Percentiles rank a stretch among this genome's conserved stretches.
These are phyloP conservation scores for Meloidogyne hapla DNA, from an alignment of 1,140 invertebrate genomes.

Conservation along the genomic window DNA sequence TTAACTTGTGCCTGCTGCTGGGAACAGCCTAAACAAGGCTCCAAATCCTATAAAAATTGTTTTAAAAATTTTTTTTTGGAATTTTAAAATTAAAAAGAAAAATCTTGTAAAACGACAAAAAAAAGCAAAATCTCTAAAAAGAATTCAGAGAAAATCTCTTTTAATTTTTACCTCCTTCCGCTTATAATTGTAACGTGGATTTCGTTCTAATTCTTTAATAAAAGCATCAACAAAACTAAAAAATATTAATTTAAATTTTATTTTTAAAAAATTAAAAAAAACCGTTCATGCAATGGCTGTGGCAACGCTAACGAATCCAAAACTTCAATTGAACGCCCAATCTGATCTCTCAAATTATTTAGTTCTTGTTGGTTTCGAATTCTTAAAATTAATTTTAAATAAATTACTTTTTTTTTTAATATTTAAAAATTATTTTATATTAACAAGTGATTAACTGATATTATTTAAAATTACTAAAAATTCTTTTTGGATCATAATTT, in stretches of 20 bases:
- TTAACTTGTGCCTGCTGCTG: slow-evolving; percentile 20
- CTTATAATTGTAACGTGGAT: slow-evolving; percentile 15
- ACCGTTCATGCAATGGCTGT: slow-evolving; percentile 20
- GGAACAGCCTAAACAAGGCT: slow-evolving; percentile 40
- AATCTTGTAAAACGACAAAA: too few species aligned
- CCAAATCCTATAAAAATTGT: slow-evolving; percentile 19
- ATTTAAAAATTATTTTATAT: neutral
- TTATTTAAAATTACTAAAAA: too few species aligned
- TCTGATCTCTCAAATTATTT: slow-evolving; percentile 33
- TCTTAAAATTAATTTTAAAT: slow-evolving; percentile 10
- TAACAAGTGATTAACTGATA: too few species aligned
- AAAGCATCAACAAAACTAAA: slow-evolving; percentile 40
- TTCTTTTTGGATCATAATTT: too few species aligned
- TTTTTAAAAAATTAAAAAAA: neutral
- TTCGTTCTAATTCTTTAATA: slow-evolving; percentile 12
- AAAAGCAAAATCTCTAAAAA: too few species aligned
- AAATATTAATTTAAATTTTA: neutral
- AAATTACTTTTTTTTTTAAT: slow-evolving; percentile 13
- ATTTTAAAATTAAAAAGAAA: too few species aligned
- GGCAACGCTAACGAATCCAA: slow-evolving; percentile 32
- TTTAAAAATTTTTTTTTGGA: neutral
- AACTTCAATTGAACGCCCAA: slow-evolving; percentile 37
- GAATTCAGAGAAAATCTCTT: too few species aligned
- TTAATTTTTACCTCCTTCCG: neutral
- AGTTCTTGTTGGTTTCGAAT: slow-evolving; percentile 31